Conservation (phyloP, 2,888 invertebrate genomes). For the Capitulum mitella region DNA sequence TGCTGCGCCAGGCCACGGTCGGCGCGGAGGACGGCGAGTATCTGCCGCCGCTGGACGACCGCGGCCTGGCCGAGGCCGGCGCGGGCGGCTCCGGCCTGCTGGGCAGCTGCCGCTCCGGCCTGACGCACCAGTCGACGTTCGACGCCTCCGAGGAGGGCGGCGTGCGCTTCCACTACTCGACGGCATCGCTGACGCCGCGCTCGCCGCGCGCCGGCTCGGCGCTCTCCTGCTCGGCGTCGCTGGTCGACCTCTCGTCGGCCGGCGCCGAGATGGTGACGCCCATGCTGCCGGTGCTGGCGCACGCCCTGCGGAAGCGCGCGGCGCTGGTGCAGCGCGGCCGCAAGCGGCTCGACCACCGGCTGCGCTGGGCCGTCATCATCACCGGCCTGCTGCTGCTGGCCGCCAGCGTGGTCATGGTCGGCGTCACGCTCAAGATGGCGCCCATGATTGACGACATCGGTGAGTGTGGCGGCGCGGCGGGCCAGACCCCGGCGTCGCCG, state of each 20-base stretch:
- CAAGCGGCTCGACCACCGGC: conserved; percentile 72
- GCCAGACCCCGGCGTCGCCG: too few relatives aligned
- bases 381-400: conserved; percentile 79
- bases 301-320: conserved; percentile 63
- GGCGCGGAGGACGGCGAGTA: conserved; percentile 33
- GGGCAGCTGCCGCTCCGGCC: conserved; percentile 29
- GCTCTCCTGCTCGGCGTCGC: conserved; percentile 28
- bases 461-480: too few relatives aligned
- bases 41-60: conserved; percentile 31
- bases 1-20: conserved; percentile 31
- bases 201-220: conserved; percentile 27
- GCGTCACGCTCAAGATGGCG: conserved; percentile 85
- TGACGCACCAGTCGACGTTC: conserved; percentile 33
- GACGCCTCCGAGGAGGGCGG: conserved; percentile 34
- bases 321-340: conserved; percentile 42
- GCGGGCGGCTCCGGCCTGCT: conserved; percentile 31
- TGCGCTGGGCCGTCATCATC: conserved; percentile 83
- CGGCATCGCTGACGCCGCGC: conserved; percentile 28
- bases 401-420: conserved; percentile 81
- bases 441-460: conserved; percentile 94
- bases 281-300: conserved; percentile 57
- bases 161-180: conserved; percentile 32
- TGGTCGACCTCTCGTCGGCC: conserved; percentile 21
- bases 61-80: conserved; percentile 32
- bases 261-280: conserved; percentile 22